Base-by-base conservation (phyloP, 2,113 vertebrate species). In the Daubentonia madagascariensis region DNA sequence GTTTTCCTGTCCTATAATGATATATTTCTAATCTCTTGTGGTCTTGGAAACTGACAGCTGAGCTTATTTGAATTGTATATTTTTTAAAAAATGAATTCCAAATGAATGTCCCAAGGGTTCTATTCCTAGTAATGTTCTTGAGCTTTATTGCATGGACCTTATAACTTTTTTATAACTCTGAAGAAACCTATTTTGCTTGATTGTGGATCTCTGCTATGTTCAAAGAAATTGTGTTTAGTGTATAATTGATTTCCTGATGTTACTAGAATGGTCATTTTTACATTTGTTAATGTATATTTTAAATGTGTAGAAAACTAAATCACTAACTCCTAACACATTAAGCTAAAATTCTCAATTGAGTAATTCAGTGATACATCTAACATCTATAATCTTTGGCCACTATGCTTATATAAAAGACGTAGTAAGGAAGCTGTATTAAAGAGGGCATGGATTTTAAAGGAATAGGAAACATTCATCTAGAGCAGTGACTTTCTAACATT, bases 1-100 rank as follows among this genome's bases (percentile, higher is more conserved):
- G 2, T 78, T 93, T 83, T 94, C 81, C 40, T 91, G 35, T 83
- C 25, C 72, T 96, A 6, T 86, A 67, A 68, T 68, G 76, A 94
- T 93, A 32, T 11, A 68, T 67, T 93, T 92, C 76, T 86, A 35
- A 95, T 96, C 86, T 95, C 48, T 37, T 84, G 40, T 57, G 48
- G 43, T 91, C 79, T 91, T 91, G 22, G 73, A 84, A 92, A 89
- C 83, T 5, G 35, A 96, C 94, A 91, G 48, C 67, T 93, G 78
- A 91, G 78, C 48, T 96, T 94, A 97, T 35, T 96, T 86, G 72
- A 96, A 89, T 68, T 89, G 32, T 83, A 43, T 93, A 59, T 89
- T 70, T 88, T 97, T 84, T 37, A 67, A 35, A 95, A 96, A 86
- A 79, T 83, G 54, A 96, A 96, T 95, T 96, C 61, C 84, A 95